Evolutionary conservation across 2,113 vertebrate genomes (phyloP), one percentile per base, ranked within the genome.

Genomic region (Sorex araneus): DNA sequence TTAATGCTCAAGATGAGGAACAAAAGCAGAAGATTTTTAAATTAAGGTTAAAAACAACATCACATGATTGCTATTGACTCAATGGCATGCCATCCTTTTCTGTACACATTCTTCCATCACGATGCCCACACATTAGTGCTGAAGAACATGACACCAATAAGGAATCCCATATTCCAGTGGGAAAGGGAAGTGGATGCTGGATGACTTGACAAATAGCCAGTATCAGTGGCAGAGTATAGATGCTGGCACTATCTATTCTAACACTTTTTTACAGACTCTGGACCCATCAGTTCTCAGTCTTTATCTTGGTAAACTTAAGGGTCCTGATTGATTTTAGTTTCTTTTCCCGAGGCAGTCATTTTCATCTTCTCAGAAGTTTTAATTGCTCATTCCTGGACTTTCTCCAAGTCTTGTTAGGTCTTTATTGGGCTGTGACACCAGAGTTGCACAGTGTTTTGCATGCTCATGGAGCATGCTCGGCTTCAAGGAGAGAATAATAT

Each of bases 381-480:
- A 87, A 96, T 93, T 93, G 71, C 88, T 90, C 2, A 0, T 78
- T 32, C n/a, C 43, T 93, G 92, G 60, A 82, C 28, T 16, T 60
- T 94, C 50, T 90, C 85, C 93, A 95, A 71, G 60, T 92, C 90
- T 92, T 87, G 70, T 87, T 93, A 90, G 91, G 69, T 82, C 81
- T 83, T 89, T 87, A 87, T 85, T 75, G 82, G 94, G 34, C 34
- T 69, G 32, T 50, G 47, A 74, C 27, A 85, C 40, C 28, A 79
- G 47, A 87, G 70, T 36, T 50, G 8, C 34, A 23, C 6, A 27
- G n/a, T 47, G 15, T 92, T 92, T 64, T 87, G 70, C 2, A 18
- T 73, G 70, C 36, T 89, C 16, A 69, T 9, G 18, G 4, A 4
- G 13, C 77, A 28, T 84, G 77, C 70, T 84, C 84, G 43, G 63